phyloP scores from a whole-genome alignment of 1,140 invertebrate genomes.

The Mercenaria mercenaria region DNA sequence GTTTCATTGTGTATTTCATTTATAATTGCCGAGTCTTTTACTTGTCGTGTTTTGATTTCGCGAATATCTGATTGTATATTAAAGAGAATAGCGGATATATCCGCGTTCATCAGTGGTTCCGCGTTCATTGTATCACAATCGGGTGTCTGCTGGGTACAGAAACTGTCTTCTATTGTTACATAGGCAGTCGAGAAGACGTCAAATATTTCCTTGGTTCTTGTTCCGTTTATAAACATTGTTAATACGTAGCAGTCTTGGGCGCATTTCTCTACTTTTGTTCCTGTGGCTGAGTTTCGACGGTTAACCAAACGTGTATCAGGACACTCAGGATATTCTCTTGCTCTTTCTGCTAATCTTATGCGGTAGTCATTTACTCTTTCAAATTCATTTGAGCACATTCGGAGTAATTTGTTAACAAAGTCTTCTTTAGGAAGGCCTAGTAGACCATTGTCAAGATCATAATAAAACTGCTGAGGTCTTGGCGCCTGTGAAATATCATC shows the following conservation, averaged over 20 bases:
- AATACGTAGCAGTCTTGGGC: not conserved
- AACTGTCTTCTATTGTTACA: too few species aligned
- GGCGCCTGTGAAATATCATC: not conserved
- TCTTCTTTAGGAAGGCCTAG: not conserved
- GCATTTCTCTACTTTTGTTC: not conserved
- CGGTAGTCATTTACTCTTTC: not conserved
- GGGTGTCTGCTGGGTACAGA: too few species aligned
- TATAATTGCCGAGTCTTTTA: too few species aligned
- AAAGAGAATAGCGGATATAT: too few species aligned
- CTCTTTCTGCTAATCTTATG: not conserved
- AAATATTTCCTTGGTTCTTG: not conserved
- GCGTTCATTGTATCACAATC: too few species aligned
- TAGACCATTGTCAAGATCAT: not conserved
- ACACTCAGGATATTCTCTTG: not conserved
- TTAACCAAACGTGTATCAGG: not conserved
- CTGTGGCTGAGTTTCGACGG: not conserved
- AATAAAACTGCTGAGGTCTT: not conserved
- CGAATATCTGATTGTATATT: not conserved
- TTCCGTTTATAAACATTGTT: not conserved
- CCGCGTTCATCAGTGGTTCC: too few species aligned
- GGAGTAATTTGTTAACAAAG: not conserved
- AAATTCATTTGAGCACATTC: not conserved
- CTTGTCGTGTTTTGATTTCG: too few species aligned
- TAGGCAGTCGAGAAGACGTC: conserved; percentile 2
- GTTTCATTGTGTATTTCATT: too few species aligned